A percentile compares a stretch with the other conserved stretches of the same genome.
Evolutionary conservation across 2,113 vertebrate species (phyloP).

Genomic region (Felis chaus): DNA sequence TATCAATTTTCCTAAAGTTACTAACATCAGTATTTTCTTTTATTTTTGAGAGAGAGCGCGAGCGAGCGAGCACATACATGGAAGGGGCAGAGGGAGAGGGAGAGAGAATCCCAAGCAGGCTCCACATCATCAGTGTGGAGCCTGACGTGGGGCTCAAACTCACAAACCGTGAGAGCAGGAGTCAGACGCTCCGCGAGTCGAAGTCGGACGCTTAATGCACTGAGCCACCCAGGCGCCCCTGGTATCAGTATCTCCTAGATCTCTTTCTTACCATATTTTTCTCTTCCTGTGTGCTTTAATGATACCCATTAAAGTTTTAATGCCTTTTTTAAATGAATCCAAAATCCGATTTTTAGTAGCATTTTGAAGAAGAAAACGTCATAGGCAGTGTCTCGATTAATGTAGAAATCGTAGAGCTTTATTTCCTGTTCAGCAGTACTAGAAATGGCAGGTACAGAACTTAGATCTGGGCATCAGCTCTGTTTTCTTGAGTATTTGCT

Average conservation of each 20-base stretch:
- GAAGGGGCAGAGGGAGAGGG: no score
- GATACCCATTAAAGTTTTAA: not conserved
- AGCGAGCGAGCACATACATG: no score
- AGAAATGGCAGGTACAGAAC: not conserved
- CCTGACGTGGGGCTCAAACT: no score
- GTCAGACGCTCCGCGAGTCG: no score
- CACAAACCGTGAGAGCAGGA: no score
- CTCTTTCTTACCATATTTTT: not conserved
- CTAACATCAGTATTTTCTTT: not conserved
- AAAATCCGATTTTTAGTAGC: not conserved
- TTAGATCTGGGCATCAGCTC: not conserved
- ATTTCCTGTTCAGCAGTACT: not conserved
- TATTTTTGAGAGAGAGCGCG: no score
- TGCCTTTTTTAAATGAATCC: not conserved
- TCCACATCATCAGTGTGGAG: no score
- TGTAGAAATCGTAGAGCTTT: not conserved
- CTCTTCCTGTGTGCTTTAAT: not conserved
- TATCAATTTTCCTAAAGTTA: not conserved
- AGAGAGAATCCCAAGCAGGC: no score
- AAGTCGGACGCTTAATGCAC: no score
- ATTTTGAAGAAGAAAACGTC: not conserved
- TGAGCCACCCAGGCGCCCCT: no score
- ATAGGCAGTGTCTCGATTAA: not conserved
- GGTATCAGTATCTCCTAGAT: not conserved
- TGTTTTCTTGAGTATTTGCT: not conserved